Conservation (phyloP, 2,888 invertebrate species). For the Cataglyphis albicans region DNA sequence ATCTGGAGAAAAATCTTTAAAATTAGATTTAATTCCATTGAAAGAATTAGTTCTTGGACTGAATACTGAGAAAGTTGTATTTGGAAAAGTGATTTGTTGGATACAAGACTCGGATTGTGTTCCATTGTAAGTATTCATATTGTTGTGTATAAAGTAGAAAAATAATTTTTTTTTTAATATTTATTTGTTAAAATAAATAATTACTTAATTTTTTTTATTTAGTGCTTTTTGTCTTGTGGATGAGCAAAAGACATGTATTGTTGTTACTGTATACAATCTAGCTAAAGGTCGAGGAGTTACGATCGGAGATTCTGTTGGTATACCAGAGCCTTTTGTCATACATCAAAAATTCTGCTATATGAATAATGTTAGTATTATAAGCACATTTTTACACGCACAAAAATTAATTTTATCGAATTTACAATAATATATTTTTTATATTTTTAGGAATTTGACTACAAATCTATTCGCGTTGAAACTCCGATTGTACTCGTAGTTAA, state of each 20-base stretch:
- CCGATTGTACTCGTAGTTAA: constrained; percentile 92
- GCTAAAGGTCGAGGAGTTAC: constrained; percentile 93
- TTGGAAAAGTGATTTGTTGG: constrained; percentile 94
- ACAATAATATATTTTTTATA: constrained; percentile 9
- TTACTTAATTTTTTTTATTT: constrained; percentile 81
- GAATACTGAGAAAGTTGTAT: constrained; percentile 90
- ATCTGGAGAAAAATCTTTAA: constrained; percentile 86
- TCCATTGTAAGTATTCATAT: constrained; percentile 90
- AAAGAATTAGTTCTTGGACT: constrained; percentile 88
- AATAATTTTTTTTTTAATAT: constrained; percentile 14
- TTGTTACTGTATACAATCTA: constrained; percentile 94
- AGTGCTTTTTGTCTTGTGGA: constrained; percentile 94
- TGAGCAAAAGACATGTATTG: constrained; percentile 90
- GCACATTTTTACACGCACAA: background rate
- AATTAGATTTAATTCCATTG: constrained; percentile 87
- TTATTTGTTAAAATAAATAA: constrained; percentile 29
- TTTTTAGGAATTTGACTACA: constrained; percentile 90
- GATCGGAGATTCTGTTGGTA: constrained; percentile 93
- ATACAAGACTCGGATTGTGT: constrained; percentile 92
- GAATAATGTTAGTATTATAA: constrained; percentile 86
- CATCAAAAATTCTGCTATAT: constrained; percentile 88
- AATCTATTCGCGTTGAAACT: constrained; percentile 92
- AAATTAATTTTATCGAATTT: background rate
- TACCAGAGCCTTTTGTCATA: constrained; percentile 91
- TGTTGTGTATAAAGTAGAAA: constrained; percentile 1